Evolutionary conservation across 2,113 vertebrate species (phyloP), one percentile per base, ranked within the genome.

Genomic region (Arvicanthis niloticus): DNA sequence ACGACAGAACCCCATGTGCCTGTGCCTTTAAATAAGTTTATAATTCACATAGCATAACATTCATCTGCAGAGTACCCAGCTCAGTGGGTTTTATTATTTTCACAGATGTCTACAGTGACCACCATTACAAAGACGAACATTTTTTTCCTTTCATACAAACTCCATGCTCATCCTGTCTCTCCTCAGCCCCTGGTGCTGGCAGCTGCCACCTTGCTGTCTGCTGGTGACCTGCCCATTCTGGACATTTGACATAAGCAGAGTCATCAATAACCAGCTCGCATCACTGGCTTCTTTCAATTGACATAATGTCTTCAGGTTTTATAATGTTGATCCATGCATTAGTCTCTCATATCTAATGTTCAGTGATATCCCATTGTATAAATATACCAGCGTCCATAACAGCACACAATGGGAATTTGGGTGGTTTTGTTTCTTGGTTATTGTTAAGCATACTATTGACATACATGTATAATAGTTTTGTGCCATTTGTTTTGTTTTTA

Each of bases 11-110:
- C 24, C 58, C 58, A 26, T 34, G n/a, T 67, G 58, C 45, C 10
- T 62, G 68, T 16, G 85, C 72, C 76, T 91, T 92, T 73, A 24
- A 73, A 60, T 67, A 94, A 92, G 70, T 45, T 96, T 97, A 40
- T 62, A 88, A 96, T 70, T 94, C 67, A 94, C 51, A 29, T 76
- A 76, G 34, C 31, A 76, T 73, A 84, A 88, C 80, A 76, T 37
- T 77, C 81, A 70, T 56, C 73, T 75, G 90, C 60, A 62, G 89
- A 91, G 88, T 75, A 45, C 21, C 80, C 16, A 68, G 10, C 60
- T 73, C 29, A 62, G 29, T 96, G 40, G 24, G 22, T 48, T 70
- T 95, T 77, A 53, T 26, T 70, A 13, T 91, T 56, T 77, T 86
- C 60, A 67, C 62, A 82, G 80, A 80, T 24, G 60, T 88, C 80